A percentile compares a stretch with the other conserved stretches of the same genome.
These are phyloP conservation scores for Myanophis thanlyinensis DNA, from an alignment of 2,113 vertebrate species.

Conservation along the genomic window DNA sequence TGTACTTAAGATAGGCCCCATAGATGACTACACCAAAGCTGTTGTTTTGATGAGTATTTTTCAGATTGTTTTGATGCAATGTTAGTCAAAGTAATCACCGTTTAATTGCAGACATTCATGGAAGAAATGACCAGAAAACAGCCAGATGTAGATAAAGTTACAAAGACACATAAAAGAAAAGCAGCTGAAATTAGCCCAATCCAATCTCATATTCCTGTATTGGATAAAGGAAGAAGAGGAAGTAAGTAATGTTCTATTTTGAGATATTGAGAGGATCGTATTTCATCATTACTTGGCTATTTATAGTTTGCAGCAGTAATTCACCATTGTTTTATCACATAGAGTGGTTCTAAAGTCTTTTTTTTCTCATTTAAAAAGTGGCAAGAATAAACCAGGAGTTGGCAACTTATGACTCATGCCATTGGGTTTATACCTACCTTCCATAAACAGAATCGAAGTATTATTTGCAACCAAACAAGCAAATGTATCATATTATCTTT, in stretches of 20 bases:
- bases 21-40: not conserved
- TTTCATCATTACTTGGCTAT: slow-evolving; percentile 1
- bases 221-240: slow-evolving; percentile 86
- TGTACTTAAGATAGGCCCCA: not conserved
- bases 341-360: not conserved
- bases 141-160: slow-evolving; percentile 97
- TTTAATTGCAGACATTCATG: slow-evolving; percentile 86
- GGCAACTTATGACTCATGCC: not conserved
- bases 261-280: not conserved
- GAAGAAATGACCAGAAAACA: slow-evolving; percentile 99
- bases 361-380: not conserved
- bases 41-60: not conserved
- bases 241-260: slow-evolving; percentile 75
- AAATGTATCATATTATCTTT: not conserved
- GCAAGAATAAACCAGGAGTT: not conserved
- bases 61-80: slow-evolving; percentile 18
- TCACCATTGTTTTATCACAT: not conserved
- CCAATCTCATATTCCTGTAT: slow-evolving; percentile 93
- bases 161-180: slow-evolving; percentile 96
- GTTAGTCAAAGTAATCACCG: slow-evolving; percentile 27
- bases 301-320: slow-evolving; percentile 24
- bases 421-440: not conserved
- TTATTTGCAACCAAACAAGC: not conserved
- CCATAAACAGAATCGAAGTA: not conserved
- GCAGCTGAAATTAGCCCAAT: slow-evolving; percentile 70